phyloP scores from a whole-genome alignment of 1,140 invertebrate species.

The Drosophila rhopaloa region DNA sequence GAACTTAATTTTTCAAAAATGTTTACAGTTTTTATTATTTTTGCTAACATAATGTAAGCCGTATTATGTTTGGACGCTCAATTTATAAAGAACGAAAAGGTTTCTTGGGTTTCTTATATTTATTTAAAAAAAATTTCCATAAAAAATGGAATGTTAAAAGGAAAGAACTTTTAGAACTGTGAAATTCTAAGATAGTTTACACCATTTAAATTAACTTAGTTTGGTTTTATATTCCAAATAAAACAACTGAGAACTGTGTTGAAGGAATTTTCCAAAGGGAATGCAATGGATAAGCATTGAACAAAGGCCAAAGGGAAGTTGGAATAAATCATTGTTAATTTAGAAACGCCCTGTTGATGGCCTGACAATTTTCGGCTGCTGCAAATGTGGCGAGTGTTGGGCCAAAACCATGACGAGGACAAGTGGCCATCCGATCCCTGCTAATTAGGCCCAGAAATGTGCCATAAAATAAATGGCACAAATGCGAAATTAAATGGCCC shows the following conservation, averaged over 20 bases:
- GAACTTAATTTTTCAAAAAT: too few species aligned
- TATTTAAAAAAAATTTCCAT: too few species aligned
- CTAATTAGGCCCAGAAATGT: constrained; percentile 52
- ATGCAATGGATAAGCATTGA: background rate
- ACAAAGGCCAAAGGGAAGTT: background rate
- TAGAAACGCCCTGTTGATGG: constrained; percentile 29
- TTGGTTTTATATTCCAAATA: background rate
- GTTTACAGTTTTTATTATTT: too few species aligned
- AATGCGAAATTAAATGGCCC: constrained; percentile 53
- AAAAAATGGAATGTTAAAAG: too few species aligned
- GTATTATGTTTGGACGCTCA: too few species aligned
- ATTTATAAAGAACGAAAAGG: too few species aligned
- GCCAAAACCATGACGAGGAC: constrained; percentile 25
- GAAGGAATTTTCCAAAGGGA: background rate
- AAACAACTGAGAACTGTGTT: background rate
- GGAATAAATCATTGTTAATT: constrained; percentile 36
- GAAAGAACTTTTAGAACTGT: too few species aligned
- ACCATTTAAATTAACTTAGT: too few species aligned
- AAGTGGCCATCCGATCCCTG: constrained; percentile 16
- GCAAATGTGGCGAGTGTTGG: background rate
- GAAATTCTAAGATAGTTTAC: too few species aligned
- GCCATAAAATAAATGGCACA: constrained; percentile 47
- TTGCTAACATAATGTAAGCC: too few species aligned
- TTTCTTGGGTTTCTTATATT: too few species aligned
- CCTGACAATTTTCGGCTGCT: constrained; percentile 1